phyloP scores from a whole-genome alignment of 2,888 invertebrate genomes.

The Hyles lineata region DNA sequence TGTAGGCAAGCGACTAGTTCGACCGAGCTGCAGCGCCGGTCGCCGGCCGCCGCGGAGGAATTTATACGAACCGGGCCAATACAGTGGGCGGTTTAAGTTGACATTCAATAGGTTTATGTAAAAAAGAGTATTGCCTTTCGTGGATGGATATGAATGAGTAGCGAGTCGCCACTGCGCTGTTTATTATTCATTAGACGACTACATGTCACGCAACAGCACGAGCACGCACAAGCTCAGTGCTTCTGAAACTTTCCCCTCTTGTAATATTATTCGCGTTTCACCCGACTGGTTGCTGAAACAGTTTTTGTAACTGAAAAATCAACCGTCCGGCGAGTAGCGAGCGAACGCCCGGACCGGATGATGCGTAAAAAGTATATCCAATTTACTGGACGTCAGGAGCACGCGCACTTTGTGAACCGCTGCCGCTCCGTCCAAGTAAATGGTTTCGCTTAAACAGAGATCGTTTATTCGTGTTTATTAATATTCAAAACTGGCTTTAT shows the following conservation, averaged over 20 bases:
- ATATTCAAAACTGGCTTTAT: constrained; percentile 75
- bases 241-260: constrained; percentile 71
- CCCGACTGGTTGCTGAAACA: constrained; percentile 38
- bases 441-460: constrained; percentile 58
- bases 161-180: constrained; percentile 76
- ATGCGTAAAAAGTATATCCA: constrained; percentile 52
- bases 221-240: constrained; percentile 76
- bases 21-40: constrained; percentile 41
- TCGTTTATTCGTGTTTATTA: constrained; percentile 74
- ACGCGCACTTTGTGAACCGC: constrained; percentile 61
- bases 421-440: constrained; percentile 44
- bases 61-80: constrained; percentile 61
- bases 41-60: constrained; percentile 41
- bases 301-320: constrained; percentile 37
- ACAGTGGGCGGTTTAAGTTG: constrained; percentile 62
- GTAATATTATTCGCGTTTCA: constrained; percentile 47
- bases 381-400: constrained; percentile 57
- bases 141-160: constrained; percentile 81
- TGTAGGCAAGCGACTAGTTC: constrained; percentile 35
- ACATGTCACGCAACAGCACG: constrained; percentile 78
- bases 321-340: constrained; percentile 33
- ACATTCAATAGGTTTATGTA: constrained; percentile 72
- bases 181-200: constrained; percentile 83
- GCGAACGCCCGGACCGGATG: constrained; percentile 35
- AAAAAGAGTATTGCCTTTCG: constrained; percentile 75